A percentile compares a stretch with the other conserved stretches of the same genome.
Conservation (phyloP, 92 coral and sea anemone genomes). For the Blastomussa wellsi region DNA sequence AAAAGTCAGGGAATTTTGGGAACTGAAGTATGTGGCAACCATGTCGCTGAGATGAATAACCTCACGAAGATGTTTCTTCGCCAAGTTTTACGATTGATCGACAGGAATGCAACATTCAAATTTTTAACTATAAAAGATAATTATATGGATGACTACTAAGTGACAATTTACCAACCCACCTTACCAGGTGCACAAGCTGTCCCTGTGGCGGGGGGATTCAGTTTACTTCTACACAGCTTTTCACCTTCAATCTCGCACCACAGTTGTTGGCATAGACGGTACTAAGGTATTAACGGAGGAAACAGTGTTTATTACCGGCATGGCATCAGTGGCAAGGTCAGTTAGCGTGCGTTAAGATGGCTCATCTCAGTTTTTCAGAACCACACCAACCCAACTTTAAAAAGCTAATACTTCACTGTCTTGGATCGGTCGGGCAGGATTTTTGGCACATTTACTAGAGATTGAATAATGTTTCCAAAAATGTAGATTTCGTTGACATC, state of each 20-base stretch:
- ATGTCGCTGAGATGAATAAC: no score
- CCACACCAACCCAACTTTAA: no score
- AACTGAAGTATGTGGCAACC: not conserved
- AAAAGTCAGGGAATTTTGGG: no score
- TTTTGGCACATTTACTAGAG: no score
- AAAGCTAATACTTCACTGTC: no score
- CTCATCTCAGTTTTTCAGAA: no score
- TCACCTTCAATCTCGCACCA: conserved; percentile 99
- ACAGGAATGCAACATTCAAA: not conserved
- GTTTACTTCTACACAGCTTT: conserved; percentile 82
- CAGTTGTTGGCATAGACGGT: conserved; percentile 75
- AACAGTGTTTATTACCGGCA: not conserved
- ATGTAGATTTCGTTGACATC: no score
- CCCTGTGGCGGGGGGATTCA: conserved; percentile 84
- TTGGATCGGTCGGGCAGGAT: no score
- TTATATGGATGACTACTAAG: not conserved
- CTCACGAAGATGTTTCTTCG: not conserved
- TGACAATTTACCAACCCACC: conserved; percentile 57
- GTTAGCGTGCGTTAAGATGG: no score
- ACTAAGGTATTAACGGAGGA: conserved; percentile 29
- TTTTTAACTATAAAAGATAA: not conserved
- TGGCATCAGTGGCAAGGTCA: not conserved
- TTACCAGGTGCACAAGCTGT: conserved; percentile 85
- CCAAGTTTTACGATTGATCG: not conserved
- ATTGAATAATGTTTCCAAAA: no score